phyloP scores from a whole-genome alignment of 1,140 invertebrate species.

The Drosophila malerkotliana region DNA sequence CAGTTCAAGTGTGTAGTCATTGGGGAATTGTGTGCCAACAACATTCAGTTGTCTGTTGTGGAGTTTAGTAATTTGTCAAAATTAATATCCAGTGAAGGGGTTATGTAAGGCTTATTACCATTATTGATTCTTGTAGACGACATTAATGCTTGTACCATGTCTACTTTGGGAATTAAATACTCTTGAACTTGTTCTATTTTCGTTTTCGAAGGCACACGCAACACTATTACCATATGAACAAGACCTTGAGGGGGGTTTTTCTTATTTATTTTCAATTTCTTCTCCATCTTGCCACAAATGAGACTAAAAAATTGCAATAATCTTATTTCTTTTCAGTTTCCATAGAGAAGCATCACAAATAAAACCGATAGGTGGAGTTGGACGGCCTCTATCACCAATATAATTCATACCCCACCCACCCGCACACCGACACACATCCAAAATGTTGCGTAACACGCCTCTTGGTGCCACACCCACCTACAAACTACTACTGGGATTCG shows the following conservation, averaged over 20 bases:
- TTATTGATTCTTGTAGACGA: conserved; percentile 31
- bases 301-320: not conserved
- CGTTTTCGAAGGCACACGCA: conserved; percentile 23
- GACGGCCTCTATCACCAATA: not conserved
- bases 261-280: conserved; percentile 29
- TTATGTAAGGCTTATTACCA: conserved; percentile 12
- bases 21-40: conserved; percentile 49
- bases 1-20: conserved; percentile 55
- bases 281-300: not conserved
- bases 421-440: conserved; percentile 20
- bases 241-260: conserved; percentile 8
- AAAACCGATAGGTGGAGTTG: not conserved
- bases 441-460: conserved; percentile 76
- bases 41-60: conserved; percentile 21
- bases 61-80: conserved; percentile 28
- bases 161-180: conserved; percentile 21
- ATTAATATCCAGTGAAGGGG: conserved; percentile 14
- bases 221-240: conserved; percentile 10
- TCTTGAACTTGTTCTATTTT: conserved; percentile 42
- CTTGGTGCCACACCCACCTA: conserved; percentile 70
- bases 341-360: not conserved
- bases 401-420: not conserved
- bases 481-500: conserved; percentile 80
- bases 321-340: not conserved
- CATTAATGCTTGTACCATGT: conserved; percentile 27